Conservation (phyloP, 2,797 vertebrate genomes). For the Antennarius maculatus region DNA sequence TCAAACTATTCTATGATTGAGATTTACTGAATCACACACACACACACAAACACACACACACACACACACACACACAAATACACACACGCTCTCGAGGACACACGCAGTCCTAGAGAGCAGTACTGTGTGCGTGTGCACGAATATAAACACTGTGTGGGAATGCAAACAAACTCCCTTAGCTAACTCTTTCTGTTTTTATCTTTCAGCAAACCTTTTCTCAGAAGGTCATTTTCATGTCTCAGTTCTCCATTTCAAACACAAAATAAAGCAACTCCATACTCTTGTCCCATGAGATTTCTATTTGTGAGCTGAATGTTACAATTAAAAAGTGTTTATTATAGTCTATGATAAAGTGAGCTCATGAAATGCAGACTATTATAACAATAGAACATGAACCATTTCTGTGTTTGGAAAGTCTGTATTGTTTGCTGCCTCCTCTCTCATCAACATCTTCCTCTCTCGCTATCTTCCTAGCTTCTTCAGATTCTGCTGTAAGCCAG, state of each 20-base stretch:
- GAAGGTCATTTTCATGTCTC: conserved; percentile 43
- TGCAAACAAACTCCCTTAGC: conserved; percentile 75
- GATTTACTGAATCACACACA: not conserved
- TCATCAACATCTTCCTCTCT: no score
- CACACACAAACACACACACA: conserved; percentile 16
- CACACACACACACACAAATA: conserved; percentile 15
- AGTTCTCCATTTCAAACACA: conserved; percentile 58
- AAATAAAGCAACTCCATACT: conserved; percentile 37
- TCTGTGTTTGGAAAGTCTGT: no score
- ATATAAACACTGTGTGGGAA: conserved; percentile 79
- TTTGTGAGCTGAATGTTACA: conserved; percentile 46
- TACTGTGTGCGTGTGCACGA: conserved; percentile 43
- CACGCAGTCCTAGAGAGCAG: conserved; percentile 35
- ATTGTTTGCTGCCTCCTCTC: no score
- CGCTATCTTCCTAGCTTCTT: no score
- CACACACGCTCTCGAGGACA: conserved; percentile 3
- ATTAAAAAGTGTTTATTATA: conserved; percentile 42
- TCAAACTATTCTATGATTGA: no score
- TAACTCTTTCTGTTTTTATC: conserved; percentile 25
- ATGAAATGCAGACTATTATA: conserved; percentile 4
- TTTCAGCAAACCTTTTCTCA: conserved; percentile 55
- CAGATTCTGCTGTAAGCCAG: no score
- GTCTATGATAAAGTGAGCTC: conserved; percentile 16
- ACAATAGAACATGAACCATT: no score
- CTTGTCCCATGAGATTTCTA: conserved; percentile 56